Percentiles rank a stretch among this genome's conserved stretches.
Evolutionary conservation across 2,797 vertebrate genomes (phyloP).

Genomic region (Cynodonichthys magdalenae): DNA sequence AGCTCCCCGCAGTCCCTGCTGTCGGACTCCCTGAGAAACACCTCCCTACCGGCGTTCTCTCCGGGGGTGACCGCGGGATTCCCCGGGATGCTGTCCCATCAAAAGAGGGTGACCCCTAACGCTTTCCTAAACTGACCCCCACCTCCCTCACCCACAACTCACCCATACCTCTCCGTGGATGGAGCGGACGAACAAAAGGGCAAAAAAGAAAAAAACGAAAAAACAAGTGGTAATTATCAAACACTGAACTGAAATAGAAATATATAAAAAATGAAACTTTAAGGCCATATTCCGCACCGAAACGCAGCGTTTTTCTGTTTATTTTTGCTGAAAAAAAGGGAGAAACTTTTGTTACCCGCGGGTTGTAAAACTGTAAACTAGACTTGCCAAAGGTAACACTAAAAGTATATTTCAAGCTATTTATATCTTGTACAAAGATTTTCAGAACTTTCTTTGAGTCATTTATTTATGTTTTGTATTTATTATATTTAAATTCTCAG

Average conservation of each 20-base stretch:
- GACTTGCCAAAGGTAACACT: constrained; percentile 79
- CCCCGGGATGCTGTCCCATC: constrained; percentile 73
- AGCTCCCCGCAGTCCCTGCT: constrained; percentile 72
- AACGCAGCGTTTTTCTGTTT: constrained; percentile 35
- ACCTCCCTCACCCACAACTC: background rate
- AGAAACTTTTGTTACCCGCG: constrained; percentile 68
- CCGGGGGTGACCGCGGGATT: constrained; percentile 70
- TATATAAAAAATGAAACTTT: constrained; percentile 31
- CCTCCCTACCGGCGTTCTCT: constrained; percentile 72
- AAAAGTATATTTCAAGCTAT: constrained; percentile 71
- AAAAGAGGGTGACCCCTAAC: constrained; percentile 76
- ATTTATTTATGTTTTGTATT: constrained; percentile 84
- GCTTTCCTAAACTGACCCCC: constrained; percentile 78
- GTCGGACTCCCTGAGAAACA: constrained; percentile 78
- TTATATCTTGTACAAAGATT: constrained; percentile 77
- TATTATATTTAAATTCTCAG: constrained; percentile 79
- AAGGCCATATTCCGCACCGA: constrained; percentile 53
- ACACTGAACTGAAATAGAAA: constrained; percentile 22
- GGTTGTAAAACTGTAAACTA: constrained; percentile 68
- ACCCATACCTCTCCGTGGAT: constrained; percentile 6
- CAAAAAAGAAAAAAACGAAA: too few species aligned
- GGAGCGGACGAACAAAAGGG: constrained; percentile 38
- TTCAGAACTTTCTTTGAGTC: constrained; percentile 61
- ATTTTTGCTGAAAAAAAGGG: constrained; percentile 58
- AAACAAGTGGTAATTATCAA: constrained; percentile 53